Evolutionary conservation across 2,113 vertebrate species (phyloP), one percentile per base, ranked within the genome.

Genomic region (Pelecanoides urinatrix): DNA sequence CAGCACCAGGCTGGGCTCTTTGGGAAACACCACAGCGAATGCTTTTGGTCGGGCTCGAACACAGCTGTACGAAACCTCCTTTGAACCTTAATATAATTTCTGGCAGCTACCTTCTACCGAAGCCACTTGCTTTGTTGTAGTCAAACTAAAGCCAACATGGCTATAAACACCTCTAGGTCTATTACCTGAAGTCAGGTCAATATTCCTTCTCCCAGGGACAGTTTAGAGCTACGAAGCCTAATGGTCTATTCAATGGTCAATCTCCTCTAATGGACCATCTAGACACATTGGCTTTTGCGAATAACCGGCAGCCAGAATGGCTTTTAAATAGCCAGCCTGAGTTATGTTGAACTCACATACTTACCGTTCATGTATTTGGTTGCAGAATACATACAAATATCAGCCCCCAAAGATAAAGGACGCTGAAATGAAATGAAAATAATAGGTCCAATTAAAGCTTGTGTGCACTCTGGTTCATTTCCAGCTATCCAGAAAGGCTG

Each of bases 301-400:
- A 63, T 10, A 20, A 55, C 68, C 32, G 0, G 5, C 42, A 70
- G 80, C 36, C 73, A 68, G 45, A 32, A 47, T 6, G 23, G 36
- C n/a, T 72, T 36, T 68, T 36, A 15, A 59, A 29, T 6, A 88
- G 72, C 14, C 72, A 85, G 30, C 32, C 25, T 10, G 47, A 50
- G 38, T 1, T 10, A 11, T 7, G 29, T 1, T 25, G 22, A 50
- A 19, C 36, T 29, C 17, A 1, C 19, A 14, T n/a, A 87, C 98
- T 98, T 98, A 99, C 99, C 99, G 4, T 99, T 99, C 97, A 99
- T 99, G 89, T 99, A 99, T 71, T 99, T 99, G 88, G 99, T 99
- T 58, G 99, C 99, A 53, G 99, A 99, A 88, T 98, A 98, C 99
- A 99, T 98, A 90, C 99, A 99, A 73, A 99, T 98, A 88, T 99